These are phyloP conservation scores for Aphelenchoides fujianensis DNA, from an alignment of 1,140 invertebrate species.

Conservation along the genomic window DNA sequence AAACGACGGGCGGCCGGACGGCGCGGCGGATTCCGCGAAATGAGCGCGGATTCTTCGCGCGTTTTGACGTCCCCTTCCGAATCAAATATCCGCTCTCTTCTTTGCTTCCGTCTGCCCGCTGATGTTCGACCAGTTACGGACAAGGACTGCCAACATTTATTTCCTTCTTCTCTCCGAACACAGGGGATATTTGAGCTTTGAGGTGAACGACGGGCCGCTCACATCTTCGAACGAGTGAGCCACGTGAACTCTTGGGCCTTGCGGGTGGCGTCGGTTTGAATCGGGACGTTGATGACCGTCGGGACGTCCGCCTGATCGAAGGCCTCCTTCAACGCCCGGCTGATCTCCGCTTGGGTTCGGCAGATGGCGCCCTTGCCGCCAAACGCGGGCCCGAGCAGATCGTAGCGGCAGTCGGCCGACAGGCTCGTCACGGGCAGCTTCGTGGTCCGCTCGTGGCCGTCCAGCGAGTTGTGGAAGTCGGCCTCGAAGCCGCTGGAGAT, in stretches of 20 bases:
- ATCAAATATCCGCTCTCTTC: not conserved
- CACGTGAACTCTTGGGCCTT: constrained; percentile 79
- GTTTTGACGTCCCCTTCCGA: not conserved
- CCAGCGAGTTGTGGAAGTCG: constrained; percentile 11
- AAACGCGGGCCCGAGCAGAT: constrained; percentile 83
- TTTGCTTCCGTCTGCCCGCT: not conserved
- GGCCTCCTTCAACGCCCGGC: constrained; percentile 70
- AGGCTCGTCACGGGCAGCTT: constrained; percentile 75
- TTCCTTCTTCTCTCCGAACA: not conserved
- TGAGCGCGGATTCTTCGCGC: not conserved
- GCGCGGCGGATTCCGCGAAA: not conserved
- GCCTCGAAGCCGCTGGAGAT: constrained; percentile 40
- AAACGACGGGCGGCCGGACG: not conserved
- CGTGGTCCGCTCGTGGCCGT: not conserved
- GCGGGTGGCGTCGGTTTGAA: constrained; percentile 79
- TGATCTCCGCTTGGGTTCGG: constrained; percentile 73
- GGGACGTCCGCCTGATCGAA: constrained; percentile 71
- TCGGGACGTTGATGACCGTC: constrained; percentile 84
- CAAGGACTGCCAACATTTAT: not conserved
- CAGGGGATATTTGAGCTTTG: constrained; percentile 51
- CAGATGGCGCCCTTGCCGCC: constrained; percentile 77
- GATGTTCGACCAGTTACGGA: not conserved
- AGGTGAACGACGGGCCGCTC: no score
- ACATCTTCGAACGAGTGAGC: constrained; percentile 85
- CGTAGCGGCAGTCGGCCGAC: constrained; percentile 76